phyloP scores from a whole-genome alignment of 2,888 invertebrate genomes.

The Lapara coniferarum region DNA sequence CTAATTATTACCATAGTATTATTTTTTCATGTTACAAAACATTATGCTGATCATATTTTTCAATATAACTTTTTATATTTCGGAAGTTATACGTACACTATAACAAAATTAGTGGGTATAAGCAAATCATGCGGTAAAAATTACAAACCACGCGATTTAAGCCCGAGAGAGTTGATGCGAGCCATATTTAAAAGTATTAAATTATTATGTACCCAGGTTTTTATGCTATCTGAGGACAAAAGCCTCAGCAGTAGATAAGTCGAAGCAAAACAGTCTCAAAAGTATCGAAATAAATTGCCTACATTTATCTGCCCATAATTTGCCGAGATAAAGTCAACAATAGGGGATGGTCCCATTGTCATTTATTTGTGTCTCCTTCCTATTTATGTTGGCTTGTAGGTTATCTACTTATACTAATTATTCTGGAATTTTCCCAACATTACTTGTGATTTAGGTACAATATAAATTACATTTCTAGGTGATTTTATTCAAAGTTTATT shows the following conservation, averaged over 20 bases:
- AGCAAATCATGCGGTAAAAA: no score
- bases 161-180: background rate
- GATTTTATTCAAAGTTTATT: background rate
- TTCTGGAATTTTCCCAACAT: background rate
- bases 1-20: no score
- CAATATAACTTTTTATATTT: no score
- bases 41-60: no score
- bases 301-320: conserved; percentile 32
- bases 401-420: conserved; percentile 17
- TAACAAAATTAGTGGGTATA: no score
- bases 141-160: no score
- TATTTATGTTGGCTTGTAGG: conserved; percentile 15
- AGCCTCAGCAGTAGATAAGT: conserved; percentile 22
- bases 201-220: background rate
- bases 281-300: conserved; percentile 30
- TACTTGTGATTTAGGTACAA: background rate
- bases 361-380: conserved; percentile 24
- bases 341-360: conserved; percentile 30
- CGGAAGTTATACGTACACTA: no score
- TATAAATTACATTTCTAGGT: background rate
- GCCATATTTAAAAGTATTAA: background rate
- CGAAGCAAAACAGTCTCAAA: conserved; percentile 28
- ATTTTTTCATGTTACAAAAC: no score
- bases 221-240: background rate
- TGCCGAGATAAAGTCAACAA: conserved; percentile 31